Evolutionary conservation across 2,113 vertebrate species (phyloP), one percentile per base, ranked within the genome.

Genomic region (Callipepla squamata): DNA sequence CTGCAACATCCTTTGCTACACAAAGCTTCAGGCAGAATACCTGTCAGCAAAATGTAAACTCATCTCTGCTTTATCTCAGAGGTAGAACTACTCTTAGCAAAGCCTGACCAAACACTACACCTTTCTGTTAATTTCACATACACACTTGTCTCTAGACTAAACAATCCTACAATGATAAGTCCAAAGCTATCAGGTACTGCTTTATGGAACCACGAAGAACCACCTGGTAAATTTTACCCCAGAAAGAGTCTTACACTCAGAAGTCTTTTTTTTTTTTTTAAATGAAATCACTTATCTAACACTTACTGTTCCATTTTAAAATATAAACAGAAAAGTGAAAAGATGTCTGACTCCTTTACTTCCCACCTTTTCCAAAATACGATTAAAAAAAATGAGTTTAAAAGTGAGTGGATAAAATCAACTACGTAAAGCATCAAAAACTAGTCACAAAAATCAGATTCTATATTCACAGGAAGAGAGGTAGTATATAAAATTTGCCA

Each of bases 201-300:
- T 77, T 72, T 5, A 66, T 36, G 13, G 17, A 67, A 38, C 47
- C 25, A 34, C 9, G 22, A 72, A 48, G 40, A 66, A 67, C 15
- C 15, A 38, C 21, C 42, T 47, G 17, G 42, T 22, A 18, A 66
- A 53, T 26, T 62, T 12, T 11, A 2, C 19, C 5, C 17, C 7
- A 0, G 11, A 36, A 63, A 67, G 48, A 1, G 3, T n/a, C 7
- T n/a, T 34, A 66, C 38, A 19, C 9, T 14, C 32, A 0, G 44
- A 72, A 55, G 9, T 12, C 34, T 44, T 50, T 69, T 45, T 30
- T 34, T 38, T 16, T 34, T 22, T 40, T 19, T 16, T 34, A 51
- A 57, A 57, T 7, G 3, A 3, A 63, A 69, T 68, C 28, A 51
- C 28, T 28, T 87, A 62, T 19, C 4, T 11, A 34, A 20, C 6